Conservation (phyloP, 2,113 vertebrate species). For the Hirundichthys speculiger region DNA sequence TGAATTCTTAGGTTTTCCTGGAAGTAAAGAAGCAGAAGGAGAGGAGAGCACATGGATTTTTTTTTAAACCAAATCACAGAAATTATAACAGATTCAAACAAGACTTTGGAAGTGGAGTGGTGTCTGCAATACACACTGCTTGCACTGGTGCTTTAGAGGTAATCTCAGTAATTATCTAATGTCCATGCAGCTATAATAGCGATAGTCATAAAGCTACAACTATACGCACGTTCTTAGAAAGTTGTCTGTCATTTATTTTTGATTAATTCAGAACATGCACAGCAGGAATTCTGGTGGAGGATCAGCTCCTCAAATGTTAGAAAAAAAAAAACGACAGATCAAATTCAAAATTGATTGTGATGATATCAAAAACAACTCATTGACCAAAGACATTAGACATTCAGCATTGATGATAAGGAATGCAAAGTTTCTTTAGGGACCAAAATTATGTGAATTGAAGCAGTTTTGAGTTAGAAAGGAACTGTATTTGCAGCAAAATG, state of each 20-base stretch:
- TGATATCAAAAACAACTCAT: slow-evolving; percentile 27
- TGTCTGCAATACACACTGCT: slow-evolving; percentile 65
- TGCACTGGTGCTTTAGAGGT: slow-evolving; percentile 55
- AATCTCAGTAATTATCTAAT: slow-evolving; percentile 52
- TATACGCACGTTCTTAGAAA: slow-evolving; percentile 54
- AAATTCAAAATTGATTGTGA: slow-evolving; percentile 12
- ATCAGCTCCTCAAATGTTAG: slow-evolving; percentile 13
- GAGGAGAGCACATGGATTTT: slow-evolving; percentile 10
- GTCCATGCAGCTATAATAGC: slow-evolving; percentile 70
- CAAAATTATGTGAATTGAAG: too few species aligned
- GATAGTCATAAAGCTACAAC: slow-evolving; percentile 66
- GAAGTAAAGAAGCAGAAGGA: slow-evolving; percentile 37
- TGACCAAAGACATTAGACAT: neutral
- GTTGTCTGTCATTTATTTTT: slow-evolving; percentile 53
- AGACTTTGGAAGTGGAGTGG: slow-evolving; percentile 46
- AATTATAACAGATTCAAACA: slow-evolving; percentile 8
- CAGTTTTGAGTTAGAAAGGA: too few species aligned
- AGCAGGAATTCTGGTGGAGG: slow-evolving; percentile 82
- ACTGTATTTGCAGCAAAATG: too few species aligned
- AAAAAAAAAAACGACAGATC: slow-evolving; percentile 3
- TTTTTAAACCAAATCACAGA: slow-evolving; percentile 41
- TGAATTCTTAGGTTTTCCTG: slow-evolving; percentile 76
- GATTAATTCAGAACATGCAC: slow-evolving; percentile 81
- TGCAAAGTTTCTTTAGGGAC: too few species aligned
- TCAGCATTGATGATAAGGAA: too few species aligned